Evolutionary conservation across 2,888 invertebrate species (phyloP).

Genomic region (Gastracanthus pulcherrimus): DNA sequence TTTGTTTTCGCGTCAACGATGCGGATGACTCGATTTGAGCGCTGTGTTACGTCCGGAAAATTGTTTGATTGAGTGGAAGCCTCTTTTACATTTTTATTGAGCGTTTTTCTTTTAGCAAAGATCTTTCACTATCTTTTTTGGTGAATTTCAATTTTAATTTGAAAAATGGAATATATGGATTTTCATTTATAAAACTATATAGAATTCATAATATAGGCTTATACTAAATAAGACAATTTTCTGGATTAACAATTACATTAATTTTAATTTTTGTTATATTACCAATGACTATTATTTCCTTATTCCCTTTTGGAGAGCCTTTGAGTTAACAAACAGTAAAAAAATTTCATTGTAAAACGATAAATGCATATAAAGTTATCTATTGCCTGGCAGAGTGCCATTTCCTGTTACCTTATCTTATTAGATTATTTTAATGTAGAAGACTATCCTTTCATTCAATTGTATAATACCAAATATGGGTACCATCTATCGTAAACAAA

Average conservation of each 20-base stretch:
- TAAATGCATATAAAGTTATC: background rate
- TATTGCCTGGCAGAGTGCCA: background rate
- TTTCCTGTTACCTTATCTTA: conserved; percentile 24
- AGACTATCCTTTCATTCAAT: background rate
- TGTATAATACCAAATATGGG: too few species aligned
- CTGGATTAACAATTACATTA: background rate
- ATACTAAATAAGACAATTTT: conserved; percentile 1
- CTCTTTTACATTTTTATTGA: background rate
- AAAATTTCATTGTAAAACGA: conserved; percentile 2
- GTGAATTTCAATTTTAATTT: too few species aligned
- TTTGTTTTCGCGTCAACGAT: background rate
- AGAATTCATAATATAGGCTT: too few species aligned
- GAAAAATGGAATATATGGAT: too few species aligned
- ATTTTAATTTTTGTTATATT: background rate
- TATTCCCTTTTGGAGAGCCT: background rate
- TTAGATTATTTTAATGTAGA: conserved; percentile 6
- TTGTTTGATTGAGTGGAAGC: background rate
- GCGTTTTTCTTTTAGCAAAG: background rate
- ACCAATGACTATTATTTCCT: background rate
- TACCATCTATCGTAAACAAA: too few species aligned
- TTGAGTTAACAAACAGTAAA: background rate
- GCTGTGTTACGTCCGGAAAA: conserved; percentile 2
- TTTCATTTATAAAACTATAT: too few species aligned
- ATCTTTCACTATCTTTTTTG: too few species aligned
- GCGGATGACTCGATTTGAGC: conserved; percentile 3